Conservation (phyloP, 2,888 invertebrate genomes). For the Epinotia bilunana region DNA sequence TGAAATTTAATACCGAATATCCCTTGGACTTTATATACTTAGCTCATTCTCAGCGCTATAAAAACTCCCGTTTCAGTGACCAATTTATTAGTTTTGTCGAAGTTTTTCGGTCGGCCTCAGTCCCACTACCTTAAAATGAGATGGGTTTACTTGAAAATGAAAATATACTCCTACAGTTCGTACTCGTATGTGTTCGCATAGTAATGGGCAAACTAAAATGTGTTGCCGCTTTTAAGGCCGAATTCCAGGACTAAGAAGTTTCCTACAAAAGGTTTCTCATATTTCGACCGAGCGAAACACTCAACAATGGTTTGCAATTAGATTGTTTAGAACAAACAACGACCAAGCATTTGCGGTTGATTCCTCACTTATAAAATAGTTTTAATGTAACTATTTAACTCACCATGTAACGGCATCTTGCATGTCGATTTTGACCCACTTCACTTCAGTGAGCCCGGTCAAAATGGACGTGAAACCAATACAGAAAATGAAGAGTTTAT, state of each 20-base stretch:
- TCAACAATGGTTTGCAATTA: neutral
- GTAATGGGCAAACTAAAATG: neutral
- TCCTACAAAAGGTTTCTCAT: neutral
- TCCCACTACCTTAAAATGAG: neutral
- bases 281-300: neutral
- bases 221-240: neutral
- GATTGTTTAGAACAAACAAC: neutral
- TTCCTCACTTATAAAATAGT: too few relatives aligned
- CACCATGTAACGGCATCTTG: too few relatives aligned
- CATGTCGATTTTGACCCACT: too few relatives aligned
- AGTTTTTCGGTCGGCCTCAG: neutral
- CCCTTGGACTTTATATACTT: neutral
- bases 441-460: too few relatives aligned
- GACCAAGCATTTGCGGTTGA: neutral
- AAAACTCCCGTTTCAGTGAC: neutral
- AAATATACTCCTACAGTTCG: neutral
- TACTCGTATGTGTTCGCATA: neutral
- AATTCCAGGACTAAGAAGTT: neutral
- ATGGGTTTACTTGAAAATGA: neutral
- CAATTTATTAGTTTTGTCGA: neutral
- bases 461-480: too few relatives aligned
- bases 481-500: too few relatives aligned
- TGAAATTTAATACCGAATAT: neutral
- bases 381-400: too few relatives aligned
- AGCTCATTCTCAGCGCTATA: neutral